Evolutionary conservation across 2,888 invertebrate species (phyloP).

Genomic region (Oeneis ivallda): DNA sequence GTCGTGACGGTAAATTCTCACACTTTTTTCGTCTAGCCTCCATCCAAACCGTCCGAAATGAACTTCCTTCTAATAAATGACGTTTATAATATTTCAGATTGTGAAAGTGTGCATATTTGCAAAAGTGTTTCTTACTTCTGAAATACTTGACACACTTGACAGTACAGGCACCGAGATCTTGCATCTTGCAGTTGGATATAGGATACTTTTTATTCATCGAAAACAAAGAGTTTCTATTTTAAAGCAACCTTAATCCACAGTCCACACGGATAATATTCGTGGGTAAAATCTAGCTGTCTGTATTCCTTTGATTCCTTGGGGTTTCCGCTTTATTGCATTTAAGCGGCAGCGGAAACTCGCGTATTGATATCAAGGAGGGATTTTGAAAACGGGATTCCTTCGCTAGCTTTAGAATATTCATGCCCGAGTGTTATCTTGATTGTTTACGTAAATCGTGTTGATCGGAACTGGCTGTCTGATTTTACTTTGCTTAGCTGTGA

Average conservation of each 20-base stretch:
- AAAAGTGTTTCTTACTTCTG: too few relatives aligned
- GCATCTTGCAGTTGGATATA: too few relatives aligned
- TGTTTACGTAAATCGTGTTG: slow-evolving; percentile 27
- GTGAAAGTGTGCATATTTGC: too few relatives aligned
- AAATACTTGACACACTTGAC: too few relatives aligned
- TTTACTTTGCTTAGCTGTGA: too few relatives aligned
- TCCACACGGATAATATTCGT: not conserved
- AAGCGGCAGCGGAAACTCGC: slow-evolving; percentile 39
- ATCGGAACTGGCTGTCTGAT: not conserved
- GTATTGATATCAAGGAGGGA: slow-evolving; percentile 26
- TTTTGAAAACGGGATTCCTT: slow-evolving; percentile 29
- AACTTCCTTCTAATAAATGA: too few relatives aligned
- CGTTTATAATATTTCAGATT: too few relatives aligned
- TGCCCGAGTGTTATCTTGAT: slow-evolving; percentile 15
- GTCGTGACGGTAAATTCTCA: too few relatives aligned
- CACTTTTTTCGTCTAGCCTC: too few relatives aligned
- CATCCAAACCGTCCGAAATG: too few relatives aligned
- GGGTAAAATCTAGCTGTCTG: not conserved
- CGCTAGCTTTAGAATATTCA: slow-evolving; percentile 25
- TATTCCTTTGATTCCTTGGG: slow-evolving; percentile 1
- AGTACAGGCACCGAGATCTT: too few relatives aligned
- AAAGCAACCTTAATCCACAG: not conserved
- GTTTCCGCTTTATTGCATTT: slow-evolving; percentile 54
- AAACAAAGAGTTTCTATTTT: not conserved
- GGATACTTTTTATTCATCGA: not conserved